Evolutionary conservation across 2,888 invertebrate genomes (phyloP).

Genomic region (Chrysina gloriosa): DNA sequence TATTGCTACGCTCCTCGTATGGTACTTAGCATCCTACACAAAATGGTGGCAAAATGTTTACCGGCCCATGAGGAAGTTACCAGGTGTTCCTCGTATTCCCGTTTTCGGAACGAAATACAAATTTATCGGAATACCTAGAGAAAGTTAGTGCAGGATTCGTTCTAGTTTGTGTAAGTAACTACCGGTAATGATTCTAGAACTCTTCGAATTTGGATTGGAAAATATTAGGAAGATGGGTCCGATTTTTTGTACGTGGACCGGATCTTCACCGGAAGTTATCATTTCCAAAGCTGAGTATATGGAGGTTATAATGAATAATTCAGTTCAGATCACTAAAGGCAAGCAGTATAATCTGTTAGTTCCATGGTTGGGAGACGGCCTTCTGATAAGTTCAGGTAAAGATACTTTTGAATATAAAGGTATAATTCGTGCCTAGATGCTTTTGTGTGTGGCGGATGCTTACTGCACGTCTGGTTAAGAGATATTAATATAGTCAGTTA

Average conservation of each 20-base stretch:
- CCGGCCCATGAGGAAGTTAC: background rate
- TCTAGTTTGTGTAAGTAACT: no score
- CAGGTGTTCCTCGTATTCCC: background rate
- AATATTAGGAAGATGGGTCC: slow-evolving; percentile 37
- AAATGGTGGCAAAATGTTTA: background rate
- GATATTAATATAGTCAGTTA: no score
- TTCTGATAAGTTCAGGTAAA: slow-evolving; percentile 34
- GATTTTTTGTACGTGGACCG: slow-evolving; percentile 52
- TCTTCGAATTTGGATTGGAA: background rate
- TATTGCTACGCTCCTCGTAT: no score
- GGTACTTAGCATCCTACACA: background rate
- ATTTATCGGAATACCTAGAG: background rate
- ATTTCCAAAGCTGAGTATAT: slow-evolving; percentile 51
- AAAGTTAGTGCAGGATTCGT: no score
- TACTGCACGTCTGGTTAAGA: no score
- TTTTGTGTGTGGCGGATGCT: no score
- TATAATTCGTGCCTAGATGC: no score
- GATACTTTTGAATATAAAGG: background rate
- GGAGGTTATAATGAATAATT: slow-evolving; percentile 41
- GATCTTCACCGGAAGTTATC: slow-evolving; percentile 48
- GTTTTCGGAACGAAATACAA: background rate
- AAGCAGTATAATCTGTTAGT: slow-evolving; percentile 4
- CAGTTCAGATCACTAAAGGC: slow-evolving; percentile 35
- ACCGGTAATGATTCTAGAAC: background rate
- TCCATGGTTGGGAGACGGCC: slow-evolving; percentile 38